Percentiles rank a stretch among this genome's conserved stretches.
Conservation (phyloP, 2,113 vertebrate genomes). For the Trogon melanurus region DNA sequence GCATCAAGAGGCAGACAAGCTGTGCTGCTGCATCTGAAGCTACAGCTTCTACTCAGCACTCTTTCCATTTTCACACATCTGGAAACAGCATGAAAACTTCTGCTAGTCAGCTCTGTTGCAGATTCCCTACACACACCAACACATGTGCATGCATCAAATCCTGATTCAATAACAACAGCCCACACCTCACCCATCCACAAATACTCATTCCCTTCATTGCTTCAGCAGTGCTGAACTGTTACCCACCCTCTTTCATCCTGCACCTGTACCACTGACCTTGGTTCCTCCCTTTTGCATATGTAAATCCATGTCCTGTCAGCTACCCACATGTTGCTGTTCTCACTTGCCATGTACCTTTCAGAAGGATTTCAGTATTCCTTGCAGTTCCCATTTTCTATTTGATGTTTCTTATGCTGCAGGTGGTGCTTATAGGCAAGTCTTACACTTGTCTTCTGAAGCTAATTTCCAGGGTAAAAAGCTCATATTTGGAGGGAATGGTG, state of each 20-base stretch:
- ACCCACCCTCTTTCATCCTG: not conserved
- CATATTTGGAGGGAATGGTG: not conserved
- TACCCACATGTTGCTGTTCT: not conserved
- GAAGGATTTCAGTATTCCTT: not conserved
- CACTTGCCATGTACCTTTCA: not conserved
- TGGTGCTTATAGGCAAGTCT: not conserved
- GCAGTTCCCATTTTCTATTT: not conserved
- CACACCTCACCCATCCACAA: not conserved
- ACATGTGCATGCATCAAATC: rapidly evolving
- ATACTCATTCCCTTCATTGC: not conserved
- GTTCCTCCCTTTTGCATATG: not conserved
- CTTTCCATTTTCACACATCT: not conserved
- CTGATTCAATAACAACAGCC: not conserved
- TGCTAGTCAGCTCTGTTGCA: not conserved
- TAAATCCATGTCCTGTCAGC: not conserved
- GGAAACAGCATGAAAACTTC: not conserved
- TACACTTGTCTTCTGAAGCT: not conserved
- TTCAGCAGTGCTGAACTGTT: not conserved
- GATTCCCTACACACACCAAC: not conserved
- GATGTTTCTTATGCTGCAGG: not conserved
- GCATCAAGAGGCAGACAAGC: not conserved
- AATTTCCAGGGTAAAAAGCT: not conserved
- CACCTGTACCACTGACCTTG: not conserved
- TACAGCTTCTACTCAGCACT: not conserved
- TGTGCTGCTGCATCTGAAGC: not conserved